A percentile compares a stretch with the other conserved stretches of the same genome.
Conservation (phyloP, 2,888 invertebrate genomes). For the Capitulum mitella region DNA sequence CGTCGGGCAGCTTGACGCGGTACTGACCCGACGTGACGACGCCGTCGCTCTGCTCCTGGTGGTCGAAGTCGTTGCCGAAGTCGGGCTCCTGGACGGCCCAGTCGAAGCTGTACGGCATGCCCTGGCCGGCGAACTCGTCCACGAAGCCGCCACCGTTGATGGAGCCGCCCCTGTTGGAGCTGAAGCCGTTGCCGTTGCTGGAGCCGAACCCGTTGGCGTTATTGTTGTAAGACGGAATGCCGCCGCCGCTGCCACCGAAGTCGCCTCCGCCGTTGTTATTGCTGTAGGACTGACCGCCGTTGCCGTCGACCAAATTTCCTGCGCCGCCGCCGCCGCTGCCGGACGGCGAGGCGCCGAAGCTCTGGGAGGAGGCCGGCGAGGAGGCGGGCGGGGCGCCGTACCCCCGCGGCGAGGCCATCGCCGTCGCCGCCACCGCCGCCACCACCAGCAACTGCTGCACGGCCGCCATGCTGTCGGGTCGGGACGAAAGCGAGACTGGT, state of each 20-base stretch:
- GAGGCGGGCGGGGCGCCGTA: constrained; percentile 12
- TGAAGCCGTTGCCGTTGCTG: not conserved
- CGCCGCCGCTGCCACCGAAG: not conserved
- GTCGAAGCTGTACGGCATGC: constrained; percentile 23
- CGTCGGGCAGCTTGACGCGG: constrained; percentile 16
- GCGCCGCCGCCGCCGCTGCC: not conserved
- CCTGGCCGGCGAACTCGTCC: not conserved
- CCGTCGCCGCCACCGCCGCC: not conserved
- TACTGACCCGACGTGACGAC: not conserved
- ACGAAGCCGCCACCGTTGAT: not conserved
- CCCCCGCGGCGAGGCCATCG: not conserved
- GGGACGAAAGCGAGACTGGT: not conserved
- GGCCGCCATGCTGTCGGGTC: not conserved
- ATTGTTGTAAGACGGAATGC: not conserved
- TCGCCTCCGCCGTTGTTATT: not conserved
- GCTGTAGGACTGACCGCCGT: too few relatives aligned
- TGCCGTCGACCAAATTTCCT: too few relatives aligned
- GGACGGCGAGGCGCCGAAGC: not conserved
- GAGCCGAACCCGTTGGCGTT: not conserved
- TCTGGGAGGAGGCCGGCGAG: too few relatives aligned
- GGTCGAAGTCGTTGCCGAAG: constrained; percentile 26
- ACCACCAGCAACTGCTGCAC: not conserved
- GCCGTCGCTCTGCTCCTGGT: constrained; percentile 20
- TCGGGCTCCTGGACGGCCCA: constrained; percentile 26
- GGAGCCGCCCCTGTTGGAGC: too few relatives aligned